Conservation (phyloP, 1,140 invertebrate species). For the Drosophila chauvacae region DNA sequence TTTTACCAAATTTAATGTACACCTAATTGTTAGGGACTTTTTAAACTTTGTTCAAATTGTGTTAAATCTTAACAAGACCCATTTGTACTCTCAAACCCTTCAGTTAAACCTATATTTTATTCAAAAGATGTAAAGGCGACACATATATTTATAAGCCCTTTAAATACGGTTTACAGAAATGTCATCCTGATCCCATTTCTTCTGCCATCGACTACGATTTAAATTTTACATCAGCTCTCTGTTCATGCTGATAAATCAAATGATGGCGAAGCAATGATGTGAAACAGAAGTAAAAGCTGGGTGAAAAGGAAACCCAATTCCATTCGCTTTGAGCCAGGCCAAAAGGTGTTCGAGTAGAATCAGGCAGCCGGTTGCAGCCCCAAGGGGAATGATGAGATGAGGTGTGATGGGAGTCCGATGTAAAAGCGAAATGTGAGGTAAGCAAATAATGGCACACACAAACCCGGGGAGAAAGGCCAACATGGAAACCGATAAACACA, state of each 20-base stretch:
- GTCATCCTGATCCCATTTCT: neutral
- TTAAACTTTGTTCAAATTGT: neutral
- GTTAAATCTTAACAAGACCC: neutral
- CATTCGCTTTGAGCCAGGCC: slow-evolving; percentile 46
- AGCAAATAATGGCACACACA: slow-evolving; percentile 43
- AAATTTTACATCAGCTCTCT: slow-evolving; percentile 20
- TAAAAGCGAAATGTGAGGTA: slow-evolving; percentile 41
- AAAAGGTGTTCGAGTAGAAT: slow-evolving; percentile 59
- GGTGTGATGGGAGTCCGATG: slow-evolving; percentile 41
- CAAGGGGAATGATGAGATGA: slow-evolving; percentile 16
- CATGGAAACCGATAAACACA: slow-evolving; percentile 13
- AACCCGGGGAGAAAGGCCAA: slow-evolving; percentile 9
- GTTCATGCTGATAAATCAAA: slow-evolving; percentile 39
- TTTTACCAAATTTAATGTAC: neutral
- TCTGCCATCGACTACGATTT: slow-evolving; percentile 12
- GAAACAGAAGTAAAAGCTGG: slow-evolving; percentile 14
- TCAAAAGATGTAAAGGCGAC: neutral
- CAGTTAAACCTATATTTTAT: neutral
- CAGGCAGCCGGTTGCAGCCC: slow-evolving; percentile 15
- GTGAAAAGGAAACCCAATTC: slow-evolving; percentile 53
- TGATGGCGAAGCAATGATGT: slow-evolving; percentile 37
- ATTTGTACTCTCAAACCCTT: too few species aligned
- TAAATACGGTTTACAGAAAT: slow-evolving; percentile 1
- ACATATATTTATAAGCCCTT: neutral
- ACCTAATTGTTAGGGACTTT: neutral